A percentile compares a stretch with the other conserved stretches of the same genome.
Conservation (phyloP, 2,797 vertebrate species). For the Coregonus sp. region DNA sequence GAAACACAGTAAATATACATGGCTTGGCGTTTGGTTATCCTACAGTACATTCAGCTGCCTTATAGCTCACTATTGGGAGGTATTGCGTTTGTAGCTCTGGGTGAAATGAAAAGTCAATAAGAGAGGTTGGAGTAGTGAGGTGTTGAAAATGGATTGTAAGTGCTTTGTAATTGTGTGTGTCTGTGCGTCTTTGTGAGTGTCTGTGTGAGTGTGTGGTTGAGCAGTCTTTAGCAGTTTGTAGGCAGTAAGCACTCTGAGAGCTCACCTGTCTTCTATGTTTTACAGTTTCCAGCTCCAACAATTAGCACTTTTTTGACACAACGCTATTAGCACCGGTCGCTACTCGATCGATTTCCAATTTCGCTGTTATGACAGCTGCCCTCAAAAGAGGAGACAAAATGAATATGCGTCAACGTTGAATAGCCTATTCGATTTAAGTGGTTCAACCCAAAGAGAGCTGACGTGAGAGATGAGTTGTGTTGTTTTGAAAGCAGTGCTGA, state of each 20-base stretch:
- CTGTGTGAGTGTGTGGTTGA: constrained; percentile 1
- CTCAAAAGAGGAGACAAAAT: constrained; percentile 56
- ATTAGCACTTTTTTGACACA: constrained; percentile 75
- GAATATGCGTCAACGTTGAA: constrained; percentile 35
- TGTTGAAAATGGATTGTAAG: constrained; percentile 69
- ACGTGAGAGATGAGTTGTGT: constrained; percentile 38
- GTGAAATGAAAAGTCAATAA: constrained; percentile 61
- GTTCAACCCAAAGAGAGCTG: constrained; percentile 41
- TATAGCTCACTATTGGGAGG: background rate
- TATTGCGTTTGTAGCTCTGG: constrained; percentile 25
- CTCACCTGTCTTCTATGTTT: constrained; percentile 48
- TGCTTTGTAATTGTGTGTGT: constrained; percentile 60
- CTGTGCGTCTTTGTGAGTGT: background rate
- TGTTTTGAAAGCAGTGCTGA: constrained; percentile 27
- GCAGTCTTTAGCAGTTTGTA: constrained; percentile 55
- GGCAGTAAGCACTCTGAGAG: constrained; percentile 60
- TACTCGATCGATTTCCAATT: constrained; percentile 82
- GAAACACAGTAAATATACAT: background rate
- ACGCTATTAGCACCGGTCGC: constrained; percentile 77
- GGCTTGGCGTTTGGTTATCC: background rate
- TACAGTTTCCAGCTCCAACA: constrained; percentile 59
- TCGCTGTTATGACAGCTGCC: constrained; percentile 64
- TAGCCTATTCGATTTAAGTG: constrained; percentile 28
- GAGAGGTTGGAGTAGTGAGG: constrained; percentile 62
- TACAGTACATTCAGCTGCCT: background rate